Evolutionary conservation across 1,140 invertebrate genomes (phyloP), one percentile per base, ranked within the genome.

Genomic region (Lepeophtheirus salmonis): DNA sequence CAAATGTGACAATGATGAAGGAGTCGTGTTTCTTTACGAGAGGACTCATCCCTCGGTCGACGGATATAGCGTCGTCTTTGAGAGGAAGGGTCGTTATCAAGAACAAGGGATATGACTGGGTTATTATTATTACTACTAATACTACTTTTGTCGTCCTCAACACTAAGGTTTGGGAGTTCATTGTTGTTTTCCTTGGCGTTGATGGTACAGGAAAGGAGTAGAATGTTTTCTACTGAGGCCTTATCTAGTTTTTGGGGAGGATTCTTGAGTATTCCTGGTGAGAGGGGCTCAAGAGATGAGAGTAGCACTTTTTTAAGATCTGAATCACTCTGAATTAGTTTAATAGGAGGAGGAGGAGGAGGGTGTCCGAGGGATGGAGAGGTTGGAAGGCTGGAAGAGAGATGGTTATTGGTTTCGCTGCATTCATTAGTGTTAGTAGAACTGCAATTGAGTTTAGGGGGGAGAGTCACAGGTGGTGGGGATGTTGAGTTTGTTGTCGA

Each of bases 1-100:
- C 87, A 91, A 62, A 91, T 88, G 66, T 81, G 85, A 70, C 87
- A 90, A 67, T 89, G 88, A 69, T 89, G 86, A 3, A 89, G 72
- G 0, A 84, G 86, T 24, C 87, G 75, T 4, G 17, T 10, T 23
- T 55, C 53, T 25, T 55, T 60, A 53, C 30, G 30, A n/a, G 30
- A 41, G 30, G 30, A 41, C 30, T 41, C 30, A n/a, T 41, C 30
- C 30, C 30, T 6, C 6, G 30, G 30, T 41, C 30, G 30, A n/a
- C 30, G 30, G 30, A 41, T 41, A n/a, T 41, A 41, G 30, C 30
- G 30, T n/a, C 30, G 30, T n/a, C 30, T 6, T 41, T 41, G 30
- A 41, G 30, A 6, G 30, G 6, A 10, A n/a, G 30, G n/a, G 6
- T 41, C 30, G 30, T n/a, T 41, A 6, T 41, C 30, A 6, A 41